phyloP scores from a whole-genome alignment of 2,797 vertebrate species.

The Gephyroberyx darwinii region DNA sequence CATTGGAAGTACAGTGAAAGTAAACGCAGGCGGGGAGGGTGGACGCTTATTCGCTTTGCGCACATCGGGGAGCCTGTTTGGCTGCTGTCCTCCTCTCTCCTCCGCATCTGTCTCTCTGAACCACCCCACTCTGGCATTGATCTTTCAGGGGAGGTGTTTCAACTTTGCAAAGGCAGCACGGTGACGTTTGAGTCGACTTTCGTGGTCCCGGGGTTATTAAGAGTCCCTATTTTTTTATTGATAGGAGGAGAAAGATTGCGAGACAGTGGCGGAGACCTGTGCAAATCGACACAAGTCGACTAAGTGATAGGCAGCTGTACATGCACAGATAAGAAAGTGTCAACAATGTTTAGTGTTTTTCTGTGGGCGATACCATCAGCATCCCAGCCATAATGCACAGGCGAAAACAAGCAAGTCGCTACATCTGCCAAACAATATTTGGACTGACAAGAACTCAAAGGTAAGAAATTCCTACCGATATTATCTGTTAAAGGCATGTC shows the following conservation, averaged over 20 bases:
- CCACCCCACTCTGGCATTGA: constrained; percentile 18
- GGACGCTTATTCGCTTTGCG: constrained; percentile 34
- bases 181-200: constrained; percentile 37
- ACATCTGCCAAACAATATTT: constrained; percentile 52
- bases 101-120: constrained; percentile 22
- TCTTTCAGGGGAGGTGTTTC: constrained; percentile 27
- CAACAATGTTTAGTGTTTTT: constrained; percentile 50
- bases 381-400: constrained; percentile 56
- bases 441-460: constrained; percentile 65
- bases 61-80: constrained; percentile 42
- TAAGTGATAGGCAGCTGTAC: constrained; percentile 41
- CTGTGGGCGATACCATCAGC: constrained; percentile 52
- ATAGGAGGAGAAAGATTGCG: constrained; percentile 26
- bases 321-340: constrained; percentile 64
- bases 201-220: constrained; percentile 26
- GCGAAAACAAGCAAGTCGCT: constrained; percentile 56
- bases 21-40: constrained; percentile 30
- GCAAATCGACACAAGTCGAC: background rate
- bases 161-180: constrained; percentile 60
- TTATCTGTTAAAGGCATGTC: background rate
- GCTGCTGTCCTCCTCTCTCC: constrained; percentile 34
- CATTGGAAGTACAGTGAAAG: constrained; percentile 25
- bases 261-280: constrained; percentile 36
- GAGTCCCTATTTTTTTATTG: constrained; percentile 33
- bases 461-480: constrained; percentile 44